Evolutionary conservation across 2,797 vertebrate genomes (phyloP).

Genomic region (Microhierax caerulescens): DNA sequence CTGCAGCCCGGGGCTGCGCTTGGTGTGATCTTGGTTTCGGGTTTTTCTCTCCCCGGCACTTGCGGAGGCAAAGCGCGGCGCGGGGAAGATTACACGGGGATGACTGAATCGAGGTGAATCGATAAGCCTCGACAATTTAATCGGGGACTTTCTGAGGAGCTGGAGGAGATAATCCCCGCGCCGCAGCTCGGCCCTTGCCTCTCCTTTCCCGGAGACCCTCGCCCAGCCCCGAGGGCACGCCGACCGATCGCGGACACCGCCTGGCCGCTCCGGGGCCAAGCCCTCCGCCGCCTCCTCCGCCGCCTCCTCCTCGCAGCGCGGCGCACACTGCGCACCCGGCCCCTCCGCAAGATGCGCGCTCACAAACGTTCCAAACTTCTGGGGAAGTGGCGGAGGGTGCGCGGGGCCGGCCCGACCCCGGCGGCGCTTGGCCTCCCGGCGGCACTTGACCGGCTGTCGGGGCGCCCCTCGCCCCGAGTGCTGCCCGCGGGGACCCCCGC

Average conservation of each 20-base stretch:
- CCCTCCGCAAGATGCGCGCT: not conserved
- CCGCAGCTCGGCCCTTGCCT: not conserved
- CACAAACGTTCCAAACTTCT: slow-evolving; percentile 54
- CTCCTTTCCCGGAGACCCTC: not conserved
- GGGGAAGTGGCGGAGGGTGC: not conserved
- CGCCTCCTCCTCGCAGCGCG: not conserved
- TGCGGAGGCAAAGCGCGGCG: not conserved
- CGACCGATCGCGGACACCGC: not conserved
- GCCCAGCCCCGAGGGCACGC: not conserved
- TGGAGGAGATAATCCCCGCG: not conserved
- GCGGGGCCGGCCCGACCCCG: not conserved
- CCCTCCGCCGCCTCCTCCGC: not conserved
- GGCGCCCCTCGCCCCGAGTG: not conserved
- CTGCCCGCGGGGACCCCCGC: not conserved
- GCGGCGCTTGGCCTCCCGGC: not conserved
- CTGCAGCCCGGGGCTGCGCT: not conserved
- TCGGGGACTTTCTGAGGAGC: not conserved
- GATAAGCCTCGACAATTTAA: not conserved
- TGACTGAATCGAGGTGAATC: not conserved
- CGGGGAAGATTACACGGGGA: not conserved
- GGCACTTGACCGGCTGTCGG: not conserved
- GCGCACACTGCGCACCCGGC: not conserved
- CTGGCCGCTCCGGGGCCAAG: not conserved
- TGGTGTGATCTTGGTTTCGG: not conserved
- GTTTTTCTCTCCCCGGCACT: not conserved